phyloP scores from a whole-genome alignment of 2,113 vertebrate genomes.

The Otus sunia region DNA sequence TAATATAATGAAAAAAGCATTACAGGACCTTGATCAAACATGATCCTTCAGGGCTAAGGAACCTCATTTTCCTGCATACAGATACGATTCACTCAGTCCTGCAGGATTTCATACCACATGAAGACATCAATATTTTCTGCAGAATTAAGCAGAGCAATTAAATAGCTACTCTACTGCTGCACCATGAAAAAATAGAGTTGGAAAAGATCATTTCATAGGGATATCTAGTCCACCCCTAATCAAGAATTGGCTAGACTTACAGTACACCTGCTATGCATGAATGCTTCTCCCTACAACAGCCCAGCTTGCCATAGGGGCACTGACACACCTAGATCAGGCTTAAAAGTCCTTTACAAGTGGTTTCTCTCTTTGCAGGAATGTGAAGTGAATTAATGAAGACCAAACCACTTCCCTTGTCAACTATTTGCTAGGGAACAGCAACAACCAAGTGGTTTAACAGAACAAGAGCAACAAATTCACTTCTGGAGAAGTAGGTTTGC shows the following conservation, averaged over 20 bases:
- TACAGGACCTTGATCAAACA: background rate
- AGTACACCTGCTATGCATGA: background rate
- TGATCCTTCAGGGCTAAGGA: background rate
- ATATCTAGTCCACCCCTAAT: background rate
- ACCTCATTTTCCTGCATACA: background rate
- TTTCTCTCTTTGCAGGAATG: background rate
- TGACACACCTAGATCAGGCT: background rate
- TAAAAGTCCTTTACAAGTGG: background rate
- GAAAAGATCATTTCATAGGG: background rate
- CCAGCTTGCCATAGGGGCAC: background rate
- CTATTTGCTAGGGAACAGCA: background rate
- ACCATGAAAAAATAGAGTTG: background rate
- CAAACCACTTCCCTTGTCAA: background rate
- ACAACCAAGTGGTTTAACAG: background rate
- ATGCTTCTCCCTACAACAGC: background rate
- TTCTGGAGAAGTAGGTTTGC: background rate
- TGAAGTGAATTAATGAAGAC: background rate
- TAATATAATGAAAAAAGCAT: background rate
- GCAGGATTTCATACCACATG: background rate
- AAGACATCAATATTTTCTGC: background rate
- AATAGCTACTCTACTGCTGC: background rate
- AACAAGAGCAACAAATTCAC: background rate
- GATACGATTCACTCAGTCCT: background rate
- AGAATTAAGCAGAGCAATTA: background rate
- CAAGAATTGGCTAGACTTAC: background rate